Evolutionary conservation across 2,113 vertebrate species (phyloP), one percentile per base, ranked within the genome.

Genomic region (Apteryx owenii): DNA sequence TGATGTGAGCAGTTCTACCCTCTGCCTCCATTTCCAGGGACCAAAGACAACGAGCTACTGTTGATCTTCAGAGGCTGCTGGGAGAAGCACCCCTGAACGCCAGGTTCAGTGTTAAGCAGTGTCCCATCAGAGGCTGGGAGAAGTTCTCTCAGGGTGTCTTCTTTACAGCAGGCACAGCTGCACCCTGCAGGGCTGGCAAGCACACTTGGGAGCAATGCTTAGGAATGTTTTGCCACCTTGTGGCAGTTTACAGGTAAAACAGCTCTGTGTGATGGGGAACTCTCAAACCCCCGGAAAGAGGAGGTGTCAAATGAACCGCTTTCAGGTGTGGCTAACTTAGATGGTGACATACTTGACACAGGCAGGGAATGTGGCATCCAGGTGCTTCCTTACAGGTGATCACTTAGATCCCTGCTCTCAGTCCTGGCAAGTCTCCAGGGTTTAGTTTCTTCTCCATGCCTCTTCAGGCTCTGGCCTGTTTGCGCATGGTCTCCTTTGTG

Each of bases 151-250:
- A 3, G 10, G 19, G n/a, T 28, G 38, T 51, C 48, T 22, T 25
- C 25, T 71, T 33, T 48, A 20, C 29, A 0, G 4, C 28, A 46
- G 28, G 46, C 42, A 15, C 0, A 1, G 40, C 40, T 61, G 20
- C 38, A 50, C 33, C 28, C 12, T 5, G 46, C 1, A 0, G 25
- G 3, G 50, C 12, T 9, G 29, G 28, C n/a, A 66, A 20, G 12
- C 29, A 8, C 29, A 36, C 5, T 48, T 5, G 19, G 20, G 25
- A 46, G 19, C 1, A 1, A 23, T 60, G 20, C 20, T 29, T 3
- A 21, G 42, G 40, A 79, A 62, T 40, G 12, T 60, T 91, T 84
- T 83, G 93, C 95, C 95, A 95, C 64, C 96, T 97, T 2, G 69
- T 85, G 93, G 90, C 66, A 54, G 69, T 21, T 79, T 2, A 2